Conservation (phyloP, 2,797 vertebrate species). For the Typhlichthys eigenmanni region DNA sequence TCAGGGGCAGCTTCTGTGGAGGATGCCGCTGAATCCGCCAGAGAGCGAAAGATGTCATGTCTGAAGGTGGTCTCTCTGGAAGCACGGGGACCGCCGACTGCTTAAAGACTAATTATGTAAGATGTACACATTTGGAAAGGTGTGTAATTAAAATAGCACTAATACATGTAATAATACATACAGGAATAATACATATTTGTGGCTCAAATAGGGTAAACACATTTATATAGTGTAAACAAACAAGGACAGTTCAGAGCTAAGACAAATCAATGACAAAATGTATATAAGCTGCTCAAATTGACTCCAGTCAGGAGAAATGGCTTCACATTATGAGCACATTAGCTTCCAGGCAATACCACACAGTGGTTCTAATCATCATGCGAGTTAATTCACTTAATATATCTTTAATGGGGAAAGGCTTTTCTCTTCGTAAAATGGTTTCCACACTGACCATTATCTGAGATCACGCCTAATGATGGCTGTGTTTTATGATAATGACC, state of each 20-base stretch:
- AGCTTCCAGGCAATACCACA: constrained; percentile 70
- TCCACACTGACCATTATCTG: constrained; percentile 78
- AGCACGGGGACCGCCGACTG: constrained; percentile 20
- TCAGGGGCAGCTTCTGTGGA: constrained; percentile 79
- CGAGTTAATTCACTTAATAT: constrained; percentile 79
- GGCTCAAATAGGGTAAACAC: neutral
- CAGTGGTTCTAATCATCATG: constrained; percentile 71
- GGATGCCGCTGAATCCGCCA: constrained; percentile 64
- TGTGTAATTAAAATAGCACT: neutral
- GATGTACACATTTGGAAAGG: constrained; percentile 43
- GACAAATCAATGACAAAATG: constrained; percentile 57
- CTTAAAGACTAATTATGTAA: neutral
- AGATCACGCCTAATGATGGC: constrained; percentile 78
- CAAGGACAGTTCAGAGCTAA: constrained; percentile 25
- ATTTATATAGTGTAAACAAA: neutral
- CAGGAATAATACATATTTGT: neutral
- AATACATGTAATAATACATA: too few relatives aligned
- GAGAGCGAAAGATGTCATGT: constrained; percentile 73
- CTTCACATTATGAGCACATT: constrained; percentile 77
- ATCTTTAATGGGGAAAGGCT: constrained; percentile 75
- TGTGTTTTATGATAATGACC: constrained; percentile 76
- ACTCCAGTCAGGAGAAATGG: constrained; percentile 72
- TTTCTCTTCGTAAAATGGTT: constrained; percentile 76
- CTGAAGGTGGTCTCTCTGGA: constrained; percentile 75
- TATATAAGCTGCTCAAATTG: constrained; percentile 60